These are phyloP conservation scores for Homarus gammarus DNA, from an alignment of 2,888 invertebrate genomes.

Conservation along the genomic window DNA sequence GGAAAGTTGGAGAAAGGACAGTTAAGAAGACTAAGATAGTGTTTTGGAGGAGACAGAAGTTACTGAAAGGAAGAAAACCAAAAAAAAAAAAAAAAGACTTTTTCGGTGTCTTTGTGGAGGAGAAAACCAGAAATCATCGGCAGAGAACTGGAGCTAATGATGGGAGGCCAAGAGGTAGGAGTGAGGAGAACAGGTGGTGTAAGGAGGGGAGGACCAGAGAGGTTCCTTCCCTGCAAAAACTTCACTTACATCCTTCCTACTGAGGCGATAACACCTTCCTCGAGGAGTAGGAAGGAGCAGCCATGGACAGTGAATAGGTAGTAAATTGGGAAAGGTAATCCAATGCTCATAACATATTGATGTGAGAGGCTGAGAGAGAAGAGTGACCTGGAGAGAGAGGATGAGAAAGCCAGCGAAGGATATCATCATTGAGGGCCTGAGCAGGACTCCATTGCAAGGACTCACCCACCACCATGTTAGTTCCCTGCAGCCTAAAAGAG, in stretches of 20 bases:
- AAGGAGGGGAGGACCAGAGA: not conserved
- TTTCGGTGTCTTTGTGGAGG: not conserved
- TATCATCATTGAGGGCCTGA: not conserved
- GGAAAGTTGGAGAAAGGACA: constrained; percentile 10
- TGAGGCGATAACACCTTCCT: constrained; percentile 6
- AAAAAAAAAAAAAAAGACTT: not conserved
- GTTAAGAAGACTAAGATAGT: not conserved
- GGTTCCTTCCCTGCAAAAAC: no score
- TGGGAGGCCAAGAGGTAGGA: not conserved
- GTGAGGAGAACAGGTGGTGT: not conserved
- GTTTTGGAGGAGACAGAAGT: no score
- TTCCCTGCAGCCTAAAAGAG: no score
- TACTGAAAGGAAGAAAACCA: not conserved
- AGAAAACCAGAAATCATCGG: not conserved
- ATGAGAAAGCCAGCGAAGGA: not conserved
- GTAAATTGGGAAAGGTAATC: no score
- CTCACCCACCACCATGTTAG: no score
- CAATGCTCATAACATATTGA: no score
- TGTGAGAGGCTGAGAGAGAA: not conserved
- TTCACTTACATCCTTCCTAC: not conserved
- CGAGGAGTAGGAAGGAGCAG: no score
- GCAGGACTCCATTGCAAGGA: not conserved
- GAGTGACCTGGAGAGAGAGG: not conserved
- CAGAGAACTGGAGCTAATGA: constrained; percentile 1
- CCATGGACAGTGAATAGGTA: no score